Percentiles rank a stretch among this genome's conserved stretches.
Conservation (phyloP, 1,140 invertebrate species). For the Hyles euphorbiae region DNA sequence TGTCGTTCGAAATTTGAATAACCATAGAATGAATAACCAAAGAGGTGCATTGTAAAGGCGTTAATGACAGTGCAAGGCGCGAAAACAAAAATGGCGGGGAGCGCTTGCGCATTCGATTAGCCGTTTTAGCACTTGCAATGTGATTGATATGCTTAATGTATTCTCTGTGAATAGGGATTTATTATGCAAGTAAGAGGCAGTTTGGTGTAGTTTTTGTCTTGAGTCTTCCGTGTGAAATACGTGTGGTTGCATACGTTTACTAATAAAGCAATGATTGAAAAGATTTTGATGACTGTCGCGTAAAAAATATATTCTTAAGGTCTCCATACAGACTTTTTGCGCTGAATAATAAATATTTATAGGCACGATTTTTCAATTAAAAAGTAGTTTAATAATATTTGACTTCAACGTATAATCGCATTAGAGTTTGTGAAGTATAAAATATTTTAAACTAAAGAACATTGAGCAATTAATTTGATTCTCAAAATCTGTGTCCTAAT, state of each 20-base stretch:
- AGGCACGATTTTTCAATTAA: too few relatives aligned
- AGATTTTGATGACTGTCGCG: background rate
- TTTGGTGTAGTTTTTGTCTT: constrained; percentile 27
- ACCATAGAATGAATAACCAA: constrained; percentile 31
- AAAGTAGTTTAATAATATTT: too few relatives aligned
- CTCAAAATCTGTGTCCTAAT: too few relatives aligned
- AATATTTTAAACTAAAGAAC: too few relatives aligned
- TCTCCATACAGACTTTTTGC: too few relatives aligned
- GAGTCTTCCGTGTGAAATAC: constrained; percentile 46
- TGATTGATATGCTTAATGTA: constrained; percentile 56
- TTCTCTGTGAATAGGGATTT: constrained; percentile 39
- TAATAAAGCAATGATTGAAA: background rate
- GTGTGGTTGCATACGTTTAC: constrained; percentile 19
- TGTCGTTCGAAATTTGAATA: constrained; percentile 39
- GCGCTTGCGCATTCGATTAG: constrained; percentile 45
- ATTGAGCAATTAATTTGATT: too few relatives aligned
- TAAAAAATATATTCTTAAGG: too few relatives aligned
- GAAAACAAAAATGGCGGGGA: constrained; percentile 42
- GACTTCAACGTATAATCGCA: too few relatives aligned
- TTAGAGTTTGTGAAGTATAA: too few relatives aligned
- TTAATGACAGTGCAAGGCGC: constrained; percentile 45
- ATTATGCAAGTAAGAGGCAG: constrained; percentile 40
- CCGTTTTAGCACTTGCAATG: constrained; percentile 39
- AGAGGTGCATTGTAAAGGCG: constrained; percentile 31
- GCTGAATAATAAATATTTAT: too few relatives aligned